A percentile compares a stretch with the other conserved stretches of the same genome.
phyloP scores from a whole-genome alignment of 2,888 invertebrate species.

The Epiblema foenella region DNA sequence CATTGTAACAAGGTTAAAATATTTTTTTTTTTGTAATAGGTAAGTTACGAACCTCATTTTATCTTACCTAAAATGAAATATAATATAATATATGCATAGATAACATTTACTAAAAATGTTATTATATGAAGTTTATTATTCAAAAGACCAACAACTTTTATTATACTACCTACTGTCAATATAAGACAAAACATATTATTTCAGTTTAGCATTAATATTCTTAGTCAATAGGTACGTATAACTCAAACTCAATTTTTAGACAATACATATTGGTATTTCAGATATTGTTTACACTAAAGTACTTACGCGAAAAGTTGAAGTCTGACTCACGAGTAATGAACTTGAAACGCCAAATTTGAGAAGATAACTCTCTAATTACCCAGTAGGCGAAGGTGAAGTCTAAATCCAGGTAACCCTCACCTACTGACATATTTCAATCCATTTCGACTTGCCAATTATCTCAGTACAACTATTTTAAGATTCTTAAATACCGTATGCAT shows the following conservation, averaged over 20 bases:
- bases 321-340: constrained; percentile 39
- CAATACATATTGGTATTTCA: background rate
- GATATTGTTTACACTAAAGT: constrained; percentile 6
- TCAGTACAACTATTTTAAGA: constrained; percentile 69
- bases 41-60: too few relatives aligned
- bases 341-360: constrained; percentile 43
- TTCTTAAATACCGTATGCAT: constrained; percentile 48
- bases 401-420: constrained; percentile 78
- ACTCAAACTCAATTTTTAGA: too few relatives aligned
- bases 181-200: background rate
- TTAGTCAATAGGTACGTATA: too few relatives aligned
- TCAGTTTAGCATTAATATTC: too few relatives aligned
- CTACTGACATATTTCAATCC: constrained; percentile 75
- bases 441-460: constrained; percentile 66
- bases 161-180: too few relatives aligned
- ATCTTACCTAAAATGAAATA: too few relatives aligned
- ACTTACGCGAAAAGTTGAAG: constrained; percentile 2
- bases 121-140: too few relatives aligned
- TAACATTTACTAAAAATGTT: too few relatives aligned
- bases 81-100: too few relatives aligned
- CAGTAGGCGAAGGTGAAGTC: constrained; percentile 74
- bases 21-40: too few relatives aligned
- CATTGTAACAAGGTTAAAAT: too few relatives aligned
- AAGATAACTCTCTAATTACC: constrained; percentile 42
- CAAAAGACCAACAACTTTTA: too few relatives aligned